These are phyloP conservation scores for Frieseomelitta varia DNA, from an alignment of 1,140 invertebrate genomes.

Conservation along the genomic window DNA sequence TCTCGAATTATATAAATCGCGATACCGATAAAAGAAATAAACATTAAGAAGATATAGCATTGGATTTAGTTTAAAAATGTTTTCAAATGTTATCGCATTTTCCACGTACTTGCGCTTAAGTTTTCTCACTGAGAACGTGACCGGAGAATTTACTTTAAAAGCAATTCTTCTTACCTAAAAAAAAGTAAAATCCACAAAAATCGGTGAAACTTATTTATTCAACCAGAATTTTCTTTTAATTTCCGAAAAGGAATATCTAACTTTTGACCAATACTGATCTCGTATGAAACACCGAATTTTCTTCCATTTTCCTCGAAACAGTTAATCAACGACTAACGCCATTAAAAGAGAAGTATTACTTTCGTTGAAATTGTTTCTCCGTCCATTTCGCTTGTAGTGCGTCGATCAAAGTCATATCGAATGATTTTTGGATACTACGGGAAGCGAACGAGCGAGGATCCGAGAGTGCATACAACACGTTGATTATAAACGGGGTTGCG, in stretches of 20 bases:
- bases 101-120: not conserved
- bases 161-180: too few species aligned
- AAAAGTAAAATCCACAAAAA: too few species aligned
- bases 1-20: not conserved
- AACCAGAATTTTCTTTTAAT: too few species aligned
- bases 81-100: not conserved
- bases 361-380: not conserved
- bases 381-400: not conserved
- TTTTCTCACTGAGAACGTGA: not conserved
- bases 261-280: too few species aligned
- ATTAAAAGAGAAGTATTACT: not conserved
- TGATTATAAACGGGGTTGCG: slow-evolving; percentile 34
- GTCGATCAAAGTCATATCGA: not conserved
- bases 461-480: not conserved
- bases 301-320: too few species aligned
- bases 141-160: not conserved
- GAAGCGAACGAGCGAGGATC: not conserved
- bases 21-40: not conserved
- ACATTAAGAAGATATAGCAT: not conserved
- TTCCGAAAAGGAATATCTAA: too few species aligned
- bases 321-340: too few species aligned
- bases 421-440: not conserved
- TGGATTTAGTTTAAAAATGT: not conserved
- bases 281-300: too few species aligned
- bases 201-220: too few species aligned